Evolutionary conservation across 2,888 invertebrate genomes (phyloP), one percentile per base, ranked within the genome.

Genomic region (Drosophila longiperda): DNA sequence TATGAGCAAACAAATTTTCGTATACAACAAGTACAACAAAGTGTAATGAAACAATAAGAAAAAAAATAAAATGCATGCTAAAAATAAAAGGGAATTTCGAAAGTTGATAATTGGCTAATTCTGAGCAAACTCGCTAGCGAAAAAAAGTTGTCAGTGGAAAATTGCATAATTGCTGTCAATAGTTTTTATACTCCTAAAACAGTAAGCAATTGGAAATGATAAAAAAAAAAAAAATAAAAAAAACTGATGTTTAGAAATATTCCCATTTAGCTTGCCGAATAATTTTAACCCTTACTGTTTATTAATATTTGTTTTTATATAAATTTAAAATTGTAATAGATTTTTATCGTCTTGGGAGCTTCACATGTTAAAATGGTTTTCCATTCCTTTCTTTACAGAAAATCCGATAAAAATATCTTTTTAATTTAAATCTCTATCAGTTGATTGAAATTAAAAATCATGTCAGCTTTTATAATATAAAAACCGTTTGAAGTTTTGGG

Each of bases 1-100:
- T 85, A 89, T 87, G 88, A 78, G 85, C 88, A 85, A 89, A 87
- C 88, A 85, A 85, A 80, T 87, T 85, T 72, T 84, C 82, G 68
- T 75, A 82, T 75, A 77, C 85, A 89, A 82, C 87, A 89, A 87
- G 64, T 71, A 70, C 70, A 80, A 69, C 78, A 75, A 82, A 79
- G 73, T 66, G 69, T 62, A 70, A 72, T 82, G 77, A 84, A 76
- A 85, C 79, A 78, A 82, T 78, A 74, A 83, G 26, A 71, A 83
- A 76, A 76, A 76, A 80, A 71, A 59, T 20, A 20, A n/a, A 40
- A 29, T 29, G 29, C 26, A 26, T 26, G 53, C 72, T 65, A 72
- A 68, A 68, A 4, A 75, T 64, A 57, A 59, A 49, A 57, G 53
- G 50, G 33, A 63, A 75, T 68, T 67, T 71, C 62, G 65, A 65